Conservation (phyloP, 2,113 vertebrate genomes). For the Heteronetta atricapilla region DNA sequence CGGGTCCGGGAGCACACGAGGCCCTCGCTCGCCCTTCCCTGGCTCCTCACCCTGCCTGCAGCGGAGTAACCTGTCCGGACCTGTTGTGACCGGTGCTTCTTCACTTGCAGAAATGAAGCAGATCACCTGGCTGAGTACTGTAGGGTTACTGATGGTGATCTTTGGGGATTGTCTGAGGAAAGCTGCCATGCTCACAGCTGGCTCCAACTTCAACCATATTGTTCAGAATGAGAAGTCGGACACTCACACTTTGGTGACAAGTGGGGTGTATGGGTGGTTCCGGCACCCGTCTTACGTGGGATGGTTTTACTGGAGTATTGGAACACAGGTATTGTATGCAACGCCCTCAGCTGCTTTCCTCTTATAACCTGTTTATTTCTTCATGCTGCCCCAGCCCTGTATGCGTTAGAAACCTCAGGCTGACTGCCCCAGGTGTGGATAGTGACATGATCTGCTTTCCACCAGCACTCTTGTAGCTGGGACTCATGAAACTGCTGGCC, state of each 20-base stretch:
- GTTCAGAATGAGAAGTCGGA: slow-evolving; percentile 97
- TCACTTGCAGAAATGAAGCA: slow-evolving; percentile 89
- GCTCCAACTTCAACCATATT: slow-evolving; percentile 99
- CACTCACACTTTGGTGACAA: slow-evolving; percentile 92
- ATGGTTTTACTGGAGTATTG: slow-evolving; percentile 99
- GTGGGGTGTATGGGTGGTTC: slow-evolving; percentile 91
- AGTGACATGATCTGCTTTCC: neutral
- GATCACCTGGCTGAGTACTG: slow-evolving; percentile 87
- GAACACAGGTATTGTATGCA: slow-evolving; percentile 87
- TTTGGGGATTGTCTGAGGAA: slow-evolving; percentile 93
- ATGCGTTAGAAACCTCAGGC: neutral
- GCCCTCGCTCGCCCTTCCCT: neutral
- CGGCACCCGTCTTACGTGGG: slow-evolving; percentile 97
- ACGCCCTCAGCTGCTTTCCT: accelerated
- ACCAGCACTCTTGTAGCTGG: accelerated
- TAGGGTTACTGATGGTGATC: slow-evolving; percentile 92
- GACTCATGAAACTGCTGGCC: neutral
- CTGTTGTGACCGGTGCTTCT: neutral
- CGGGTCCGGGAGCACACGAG: neutral
- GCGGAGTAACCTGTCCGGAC: neutral
- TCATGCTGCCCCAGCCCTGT: accelerated
- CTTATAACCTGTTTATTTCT: neutral
- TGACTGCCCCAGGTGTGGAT: neutral
- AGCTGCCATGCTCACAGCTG: slow-evolving; percentile 94
- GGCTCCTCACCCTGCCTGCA: neutral